A percentile compares a stretch with the other conserved stretches of the same genome.
phyloP scores from a whole-genome alignment of 2,113 vertebrate species.

The Tringa solitaria region DNA sequence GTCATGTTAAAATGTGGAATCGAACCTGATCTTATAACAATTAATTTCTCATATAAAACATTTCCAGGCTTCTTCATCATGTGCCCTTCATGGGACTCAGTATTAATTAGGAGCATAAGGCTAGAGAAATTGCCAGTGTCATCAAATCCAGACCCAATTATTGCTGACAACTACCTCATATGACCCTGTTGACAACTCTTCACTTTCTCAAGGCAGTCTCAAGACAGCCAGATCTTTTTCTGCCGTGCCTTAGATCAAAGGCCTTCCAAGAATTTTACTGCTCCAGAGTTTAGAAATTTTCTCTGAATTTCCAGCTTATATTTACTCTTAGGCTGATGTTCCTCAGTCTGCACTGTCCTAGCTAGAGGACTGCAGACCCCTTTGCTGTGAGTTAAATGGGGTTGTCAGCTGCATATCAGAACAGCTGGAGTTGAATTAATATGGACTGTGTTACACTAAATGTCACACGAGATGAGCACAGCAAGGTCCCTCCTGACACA shows the following conservation, averaged over 20 bases:
- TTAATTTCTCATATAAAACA: not conserved
- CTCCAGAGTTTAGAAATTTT: not conserved
- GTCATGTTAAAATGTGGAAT: not conserved
- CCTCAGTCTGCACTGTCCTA: not conserved
- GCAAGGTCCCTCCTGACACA: not conserved
- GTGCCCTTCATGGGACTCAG: not conserved
- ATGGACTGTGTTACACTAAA: not conserved
- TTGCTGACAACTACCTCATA: not conserved
- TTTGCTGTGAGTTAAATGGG: not conserved
- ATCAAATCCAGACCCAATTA: not conserved
- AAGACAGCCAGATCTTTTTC: not conserved
- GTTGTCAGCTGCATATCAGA: not conserved
- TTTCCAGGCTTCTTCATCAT: not conserved
- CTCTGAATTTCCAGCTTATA: not conserved
- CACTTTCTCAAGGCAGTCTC: not conserved
- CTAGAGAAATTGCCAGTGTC: not conserved
- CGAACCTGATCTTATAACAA: fast-evolving
- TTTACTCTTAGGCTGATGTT: not conserved
- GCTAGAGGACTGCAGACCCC: not conserved
- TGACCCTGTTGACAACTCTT: not conserved
- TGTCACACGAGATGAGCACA: not conserved
- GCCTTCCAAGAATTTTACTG: not conserved
- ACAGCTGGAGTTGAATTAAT: not conserved
- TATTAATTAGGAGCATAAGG: not conserved
- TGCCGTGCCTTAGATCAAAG: not conserved